A percentile compares a stretch with the other conserved stretches of the same genome.
Conservation (phyloP, 2,797 vertebrate species). For the Bradypodion pumilum region DNA sequence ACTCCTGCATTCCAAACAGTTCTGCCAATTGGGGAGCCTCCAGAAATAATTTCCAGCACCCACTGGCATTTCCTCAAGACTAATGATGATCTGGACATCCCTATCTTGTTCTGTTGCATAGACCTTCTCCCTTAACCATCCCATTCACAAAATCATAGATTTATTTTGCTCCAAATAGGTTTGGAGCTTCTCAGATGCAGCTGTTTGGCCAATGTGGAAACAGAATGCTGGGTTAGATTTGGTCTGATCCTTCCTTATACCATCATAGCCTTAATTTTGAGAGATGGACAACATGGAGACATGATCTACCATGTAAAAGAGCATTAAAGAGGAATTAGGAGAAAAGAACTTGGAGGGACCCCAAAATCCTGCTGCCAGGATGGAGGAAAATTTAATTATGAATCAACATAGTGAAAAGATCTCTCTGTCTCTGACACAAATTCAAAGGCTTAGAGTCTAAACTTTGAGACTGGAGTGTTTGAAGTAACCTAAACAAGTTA, state of each 20-base stretch:
- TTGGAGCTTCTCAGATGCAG: too few species aligned
- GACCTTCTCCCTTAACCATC: neutral
- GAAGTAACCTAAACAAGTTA: neutral
- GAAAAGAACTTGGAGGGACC: neutral
- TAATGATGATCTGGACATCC: neutral
- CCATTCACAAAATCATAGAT: too few species aligned
- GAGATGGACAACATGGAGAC: neutral
- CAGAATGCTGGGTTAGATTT: too few species aligned
- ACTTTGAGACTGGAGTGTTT: neutral
- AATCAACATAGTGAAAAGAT: neutral
- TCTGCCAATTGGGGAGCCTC: too few species aligned
- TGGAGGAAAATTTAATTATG: neutral
- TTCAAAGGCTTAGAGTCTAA: neutral
- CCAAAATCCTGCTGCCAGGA: neutral
- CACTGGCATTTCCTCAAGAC: neutral
- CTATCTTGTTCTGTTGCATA: neutral
- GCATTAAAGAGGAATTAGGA: neutral
- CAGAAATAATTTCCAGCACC: too few species aligned
- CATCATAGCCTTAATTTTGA: too few species aligned
- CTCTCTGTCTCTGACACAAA: neutral
- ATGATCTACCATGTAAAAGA: neutral
- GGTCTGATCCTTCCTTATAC: too few species aligned
- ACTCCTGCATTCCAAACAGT: too few species aligned
- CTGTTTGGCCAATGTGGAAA: too few species aligned
- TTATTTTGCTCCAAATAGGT: too few species aligned